Base-by-base conservation (phyloP, 1,140 invertebrate species). In the Rhagoletis zephyria region DNA sequence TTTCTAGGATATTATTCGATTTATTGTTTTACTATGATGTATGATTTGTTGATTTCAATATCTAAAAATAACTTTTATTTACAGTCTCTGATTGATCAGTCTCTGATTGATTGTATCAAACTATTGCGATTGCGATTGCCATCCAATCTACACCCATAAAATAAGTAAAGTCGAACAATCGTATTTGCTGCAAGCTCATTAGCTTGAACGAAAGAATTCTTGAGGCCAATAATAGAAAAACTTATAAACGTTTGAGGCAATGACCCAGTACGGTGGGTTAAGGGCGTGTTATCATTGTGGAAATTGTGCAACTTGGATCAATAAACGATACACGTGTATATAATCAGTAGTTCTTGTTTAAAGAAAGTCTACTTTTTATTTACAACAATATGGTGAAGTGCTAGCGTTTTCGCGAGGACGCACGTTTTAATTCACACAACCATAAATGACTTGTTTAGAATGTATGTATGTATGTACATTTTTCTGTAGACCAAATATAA, bases 171-270 rank as follows among this genome's bases (percentile, higher is more conserved):
- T 48, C 65, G 12, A 70, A 45, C 10, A 4, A 4, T 74, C 48
- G 40, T 74, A 56, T 56, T 81, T 56, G 7, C 48, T 19, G 74
- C 40, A 42, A 30, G 16, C 51, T 81, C 74, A 81, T 81, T 81
- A 81, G 19, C 45, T 81, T 30, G 16, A 81, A 56, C 74, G 48
- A 56, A 6, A 81, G 19, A 81, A 56, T n/a, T n/a, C 45, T n/a
- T 77, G 30, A 3, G 6, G 45, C 14, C 48, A 14, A 16, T 12
- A 81, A 81, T 56, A 3, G 56, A 81, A 56, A 81, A 19, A 59
- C 30, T 14, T 56, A 12, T 81, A 16, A 30, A 16, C 19, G 48
- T 19, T 6, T 2, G 45, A 6, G 48, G n/a, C 7, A n/a, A 30
- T 19, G 74, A 14, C n/a, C 48, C 7, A 56, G 70, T 14, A 48